These are phyloP conservation scores for Tragelaphus scriptus DNA, from an alignment of 2,113 vertebrate genomes.

Conservation along the genomic window DNA sequence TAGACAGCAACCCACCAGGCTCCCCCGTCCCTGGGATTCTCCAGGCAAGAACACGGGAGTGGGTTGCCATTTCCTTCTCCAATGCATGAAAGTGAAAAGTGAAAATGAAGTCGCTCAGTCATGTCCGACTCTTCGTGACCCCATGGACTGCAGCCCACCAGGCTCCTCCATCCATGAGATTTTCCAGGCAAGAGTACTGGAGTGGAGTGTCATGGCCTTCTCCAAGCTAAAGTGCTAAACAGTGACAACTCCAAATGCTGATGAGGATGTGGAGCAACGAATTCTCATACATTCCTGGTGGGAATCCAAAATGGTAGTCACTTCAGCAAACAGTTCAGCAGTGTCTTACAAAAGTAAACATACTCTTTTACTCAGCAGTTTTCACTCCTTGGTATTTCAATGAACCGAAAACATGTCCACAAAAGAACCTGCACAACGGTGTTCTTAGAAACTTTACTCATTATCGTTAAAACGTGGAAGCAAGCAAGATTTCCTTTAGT, in stretches of 20 bases:
- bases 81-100: too few species aligned
- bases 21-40: too few species aligned
- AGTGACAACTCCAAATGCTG: background rate
- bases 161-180: too few species aligned
- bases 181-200: too few species aligned
- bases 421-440: background rate
- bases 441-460: background rate
- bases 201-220: too few species aligned
- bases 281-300: background rate
- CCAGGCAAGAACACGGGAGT: too few species aligned
- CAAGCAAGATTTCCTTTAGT: background rate
- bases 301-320: background rate
- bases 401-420: background rate
- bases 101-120: too few species aligned
- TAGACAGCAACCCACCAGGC: too few species aligned
- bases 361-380: background rate
- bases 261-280: background rate
- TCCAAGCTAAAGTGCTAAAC: background rate
- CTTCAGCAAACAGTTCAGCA: background rate
- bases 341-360: background rate
- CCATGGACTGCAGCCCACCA: too few species aligned
- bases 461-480: background rate
- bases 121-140: too few species aligned
- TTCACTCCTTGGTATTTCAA: background rate
- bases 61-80: too few species aligned